Base-by-base conservation (phyloP, 2,888 invertebrate species). In the Pseudococcus jackbeardsleyi region DNA sequence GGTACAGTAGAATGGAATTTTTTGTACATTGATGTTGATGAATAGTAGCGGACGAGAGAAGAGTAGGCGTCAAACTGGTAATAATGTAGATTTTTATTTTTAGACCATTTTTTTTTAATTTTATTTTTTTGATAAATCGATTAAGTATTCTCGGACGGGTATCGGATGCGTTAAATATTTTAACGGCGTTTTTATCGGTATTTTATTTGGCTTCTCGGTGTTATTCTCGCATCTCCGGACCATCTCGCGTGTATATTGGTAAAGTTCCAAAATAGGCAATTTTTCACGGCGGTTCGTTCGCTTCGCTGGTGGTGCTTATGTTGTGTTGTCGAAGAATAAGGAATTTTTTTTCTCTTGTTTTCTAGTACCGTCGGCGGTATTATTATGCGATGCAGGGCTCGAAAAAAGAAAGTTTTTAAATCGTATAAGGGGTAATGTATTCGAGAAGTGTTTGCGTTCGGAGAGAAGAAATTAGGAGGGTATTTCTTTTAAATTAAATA, bases 251-350 rank as follows among this genome's bases (percentile, higher is more conserved):
- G 72, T 72, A 33, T 72, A 64, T 72, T 72, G 72, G 72, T 33
- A 72, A 33, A 72, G 72, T 72, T 72, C 72, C 72, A 72, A 72
- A 72, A 72, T 72, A 33, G 72, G 72, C 72, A 72, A 33, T 72
- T 72, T 72, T 72, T 72, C 64, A 64, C 64, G 64, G 22, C 64
- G 64, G 9, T 64, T 19, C 7, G 64, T 8, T 9, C 22, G 64
- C 22, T 64, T 0, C 12, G 64, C 59, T 0, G 64, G 4, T 19
- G 22, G 64, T 22, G 42, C 42, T 42, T 42, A 3, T 42, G 64
- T 64, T 64, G 64, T 59, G 59, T 5, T 54, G 15, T n/a, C 6
- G n/a, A 19, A 50, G n/a, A n/a, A 15, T n/a, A 19, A 22, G 22
- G 64, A 64, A 64, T 64, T 22, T 22, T 64, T 64, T 22, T 19